Conservation (phyloP, 2,113 vertebrate species). For the Collichthys lucidus region DNA sequence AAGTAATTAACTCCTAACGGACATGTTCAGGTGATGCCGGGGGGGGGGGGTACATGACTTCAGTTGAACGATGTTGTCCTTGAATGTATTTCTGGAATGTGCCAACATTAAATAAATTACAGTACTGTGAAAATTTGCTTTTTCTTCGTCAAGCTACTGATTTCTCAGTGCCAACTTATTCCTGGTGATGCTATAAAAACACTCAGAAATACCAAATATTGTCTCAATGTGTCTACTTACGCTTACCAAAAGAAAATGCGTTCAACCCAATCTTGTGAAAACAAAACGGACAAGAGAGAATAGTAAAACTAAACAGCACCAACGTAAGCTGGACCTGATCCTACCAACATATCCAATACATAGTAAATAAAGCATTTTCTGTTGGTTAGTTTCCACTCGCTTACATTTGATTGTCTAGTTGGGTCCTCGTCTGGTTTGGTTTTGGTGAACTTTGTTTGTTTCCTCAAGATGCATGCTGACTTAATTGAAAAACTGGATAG, state of each 20-base stretch:
- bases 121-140: not conserved
- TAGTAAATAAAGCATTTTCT: not conserved
- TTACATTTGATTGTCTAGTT: not conserved
- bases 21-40: no score
- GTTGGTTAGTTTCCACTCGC: not conserved
- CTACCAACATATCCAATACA: not conserved
- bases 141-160: not conserved
- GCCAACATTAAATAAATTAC: not conserved
- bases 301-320: not conserved
- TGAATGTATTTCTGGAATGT: not conserved
- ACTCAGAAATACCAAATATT: not conserved
- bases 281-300: not conserved
- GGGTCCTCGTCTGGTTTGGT: slow-evolving; percentile 2
- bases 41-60: no score
- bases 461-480: slow-evolving; percentile 11
- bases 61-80: not conserved
- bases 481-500: slow-evolving; percentile 18
- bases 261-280: not conserved
- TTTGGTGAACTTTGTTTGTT: slow-evolving; percentile 1
- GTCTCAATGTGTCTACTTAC: not conserved
- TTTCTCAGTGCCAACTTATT: not conserved
- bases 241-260: no score
- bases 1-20: no score
- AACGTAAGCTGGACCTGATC: not conserved
- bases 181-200: not conserved